Evolutionary conservation across 1,140 invertebrate species (phyloP), one percentile per base, ranked within the genome.

Genomic region (Meloidogyne floridensis): DNA sequence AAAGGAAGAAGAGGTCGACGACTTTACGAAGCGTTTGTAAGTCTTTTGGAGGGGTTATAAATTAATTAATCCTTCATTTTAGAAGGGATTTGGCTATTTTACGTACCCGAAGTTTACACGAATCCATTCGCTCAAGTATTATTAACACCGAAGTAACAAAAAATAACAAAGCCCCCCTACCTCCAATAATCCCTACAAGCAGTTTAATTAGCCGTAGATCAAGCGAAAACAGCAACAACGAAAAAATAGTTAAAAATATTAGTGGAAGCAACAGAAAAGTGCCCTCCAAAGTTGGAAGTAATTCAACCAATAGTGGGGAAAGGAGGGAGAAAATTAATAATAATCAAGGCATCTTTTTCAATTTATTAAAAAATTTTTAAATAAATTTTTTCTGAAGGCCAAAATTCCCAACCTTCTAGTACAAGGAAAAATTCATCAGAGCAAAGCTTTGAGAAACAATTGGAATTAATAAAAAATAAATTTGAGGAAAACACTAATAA

Each of bases 241-340:
- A 65, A n/a, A 65, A 65, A 65, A 15, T n/a, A n/a, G 59, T 65
- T n/a, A 65, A 65, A 65, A n/a, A 65, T n/a, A n/a, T 65, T 65
- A n/a, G 32, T 32, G 32, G 32, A 32, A 32, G 32, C 32, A 32
- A 32, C 32, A 32, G 13, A 59, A 59, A 59, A 15, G 56, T 59
- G 13, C 3, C 54, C 13, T 59, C 56, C 3, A 59, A 59, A 9
- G 13, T 59, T 59, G 15, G 56, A 4, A 59, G 56, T 15, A 59
- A 59, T 59, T 59, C 56, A 59, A 59, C 11, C 15, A 59, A 4
- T 59, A 59, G 56, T 59, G 13, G 13, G 4, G 56, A 59, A 59
- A 15, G 56, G 11, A 59, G 8, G 15, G 13, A 15, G 15, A 59
- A 65, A 65, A n/a, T 59, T 59, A 59, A 13, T 15, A 59, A 15